phyloP scores from a whole-genome alignment of 2,797 vertebrate species.

The Octomys mimax region DNA sequence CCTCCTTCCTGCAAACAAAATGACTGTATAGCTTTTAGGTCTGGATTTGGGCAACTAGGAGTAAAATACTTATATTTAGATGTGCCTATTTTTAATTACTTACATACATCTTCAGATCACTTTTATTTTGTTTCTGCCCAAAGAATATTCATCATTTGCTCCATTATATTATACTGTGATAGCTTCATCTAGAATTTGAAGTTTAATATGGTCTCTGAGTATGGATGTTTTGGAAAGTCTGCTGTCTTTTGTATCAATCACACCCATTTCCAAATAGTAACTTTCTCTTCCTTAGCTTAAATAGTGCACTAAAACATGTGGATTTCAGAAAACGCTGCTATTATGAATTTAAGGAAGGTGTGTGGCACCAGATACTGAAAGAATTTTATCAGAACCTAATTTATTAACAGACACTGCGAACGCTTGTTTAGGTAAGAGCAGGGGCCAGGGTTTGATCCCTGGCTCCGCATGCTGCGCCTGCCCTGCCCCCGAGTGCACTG shows the following conservation, averaged over 20 bases:
- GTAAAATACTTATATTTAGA: not conserved
- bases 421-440: no score
- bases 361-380: not conserved
- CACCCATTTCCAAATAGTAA: not conserved
- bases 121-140: not conserved
- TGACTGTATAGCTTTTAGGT: not conserved
- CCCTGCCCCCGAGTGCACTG: no score
- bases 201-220: not conserved
- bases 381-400: not conserved
- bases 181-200: not conserved
- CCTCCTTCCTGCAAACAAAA: not conserved
- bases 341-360: not conserved
- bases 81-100: not conserved
- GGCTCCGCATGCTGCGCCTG: no score
- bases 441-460: no score
- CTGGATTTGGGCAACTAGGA: not conserved
- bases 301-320: not conserved
- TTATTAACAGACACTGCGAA: not conserved
- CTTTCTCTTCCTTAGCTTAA: not conserved
- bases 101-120: not conserved
- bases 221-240: not conserved
- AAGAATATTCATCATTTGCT: not conserved
- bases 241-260: not conserved
- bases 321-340: not conserved
- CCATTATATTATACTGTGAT: accelerated